Evolutionary conservation across 2,113 vertebrate genomes (phyloP), one percentile per base, ranked within the genome.

Genomic region (Axis porcinus): DNA sequence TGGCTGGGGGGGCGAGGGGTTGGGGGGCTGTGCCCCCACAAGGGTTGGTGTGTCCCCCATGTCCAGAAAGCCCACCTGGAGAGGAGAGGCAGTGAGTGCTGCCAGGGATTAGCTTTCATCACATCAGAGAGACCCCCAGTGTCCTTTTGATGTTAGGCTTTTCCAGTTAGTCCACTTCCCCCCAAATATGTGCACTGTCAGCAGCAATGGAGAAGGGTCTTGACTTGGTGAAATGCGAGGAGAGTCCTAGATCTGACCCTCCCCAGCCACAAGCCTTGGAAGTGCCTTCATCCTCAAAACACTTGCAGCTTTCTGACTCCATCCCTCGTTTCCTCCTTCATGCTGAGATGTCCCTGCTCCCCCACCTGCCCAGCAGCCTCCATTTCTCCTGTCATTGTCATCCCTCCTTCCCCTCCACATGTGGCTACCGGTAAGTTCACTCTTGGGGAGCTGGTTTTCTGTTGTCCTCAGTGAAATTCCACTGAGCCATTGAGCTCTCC

Each of bases 351-450:
- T 6, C 70, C 58, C 36, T 36, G 14, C 82, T 76, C 27, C 45
- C 57, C 57, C 15, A 10, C 16, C 36, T 52, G 40, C 12, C 19
- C 23, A 36, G 40, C 15, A 25, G 19, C 21, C n/a, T 54, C 23
- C 15, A 0, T 78, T 55, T 64, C 64, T 88, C 57, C 67, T 47
- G 19, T 30, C 27, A 2, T 6, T 21, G 15, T 28, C 7, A 7
- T 2, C 5, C 13, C 8, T 54, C 7, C 64, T 27, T n/a, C 33
- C 5, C 6, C 10, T 27, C 12, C 33, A 2, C 4, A 23, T 0
- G 19, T 15, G 40, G 30, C 64, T 21, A 21, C 33, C 14, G 30
- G 30, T 4, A n/a, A 28, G n/a, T 25, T 47, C 9, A 7, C 17
- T 12, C 28, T 27, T 27, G 10, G n/a, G 54, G 25, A 23, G 15